Conservation (phyloP, 2,797 vertebrate genomes). For the Artibeus lituratus region DNA sequence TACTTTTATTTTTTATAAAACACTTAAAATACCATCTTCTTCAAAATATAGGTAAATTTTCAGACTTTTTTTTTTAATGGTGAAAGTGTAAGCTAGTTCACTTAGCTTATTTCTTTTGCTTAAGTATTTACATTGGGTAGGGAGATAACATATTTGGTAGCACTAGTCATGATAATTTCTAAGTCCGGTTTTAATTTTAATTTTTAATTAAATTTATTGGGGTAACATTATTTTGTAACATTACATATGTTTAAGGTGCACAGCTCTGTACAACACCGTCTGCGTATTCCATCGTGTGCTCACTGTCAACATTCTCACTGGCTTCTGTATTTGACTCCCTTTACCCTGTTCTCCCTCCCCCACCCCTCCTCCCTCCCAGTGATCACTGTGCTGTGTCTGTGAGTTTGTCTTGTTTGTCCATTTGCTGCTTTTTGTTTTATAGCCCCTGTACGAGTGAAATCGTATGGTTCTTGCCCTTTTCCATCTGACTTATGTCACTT, state of each 20-base stretch:
- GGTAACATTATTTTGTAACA: not conserved
- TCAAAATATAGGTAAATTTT: not conserved
- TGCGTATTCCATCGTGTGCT: not conserved
- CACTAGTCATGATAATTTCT: not conserved
- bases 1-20: slow-evolving; percentile 14
- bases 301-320: too few species aligned
- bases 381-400: not conserved
- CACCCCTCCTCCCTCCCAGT: not conserved
- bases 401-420: not conserved
- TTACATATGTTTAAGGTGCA: not conserved
- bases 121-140: not conserved
- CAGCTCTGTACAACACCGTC: not conserved
- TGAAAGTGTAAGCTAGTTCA: not conserved
- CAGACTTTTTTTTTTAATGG: not conserved
- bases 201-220: not conserved
- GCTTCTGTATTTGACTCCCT: not conserved
- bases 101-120: not conserved
- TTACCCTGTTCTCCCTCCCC: not conserved
- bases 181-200: not conserved
- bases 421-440: not conserved
- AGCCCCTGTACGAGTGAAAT: not conserved
- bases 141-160: not conserved
- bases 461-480: not conserved
- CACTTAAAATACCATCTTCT: not conserved
- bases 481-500: not conserved